phyloP scores from a whole-genome alignment of 2,797 vertebrate genomes.

The Chaetodon trifasciatus region DNA sequence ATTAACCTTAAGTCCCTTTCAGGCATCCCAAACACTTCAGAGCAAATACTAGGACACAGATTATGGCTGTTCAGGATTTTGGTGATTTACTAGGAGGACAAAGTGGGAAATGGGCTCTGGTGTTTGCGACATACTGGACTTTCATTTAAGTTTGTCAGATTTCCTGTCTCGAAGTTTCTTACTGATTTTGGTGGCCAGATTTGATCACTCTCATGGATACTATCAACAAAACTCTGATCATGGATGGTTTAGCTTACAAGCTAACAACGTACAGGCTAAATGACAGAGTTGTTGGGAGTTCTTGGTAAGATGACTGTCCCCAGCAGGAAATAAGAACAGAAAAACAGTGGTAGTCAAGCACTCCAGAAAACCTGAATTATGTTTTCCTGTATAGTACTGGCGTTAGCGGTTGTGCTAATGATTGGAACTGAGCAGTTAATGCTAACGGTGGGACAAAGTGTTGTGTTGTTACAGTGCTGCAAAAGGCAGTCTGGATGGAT shows the following conservation, averaged over 20 bases:
- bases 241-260: background rate
- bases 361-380: background rate
- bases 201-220: background rate
- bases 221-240: background rate
- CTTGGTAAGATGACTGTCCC: no score
- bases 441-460: background rate
- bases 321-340: no score
- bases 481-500: no score
- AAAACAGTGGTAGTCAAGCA: background rate
- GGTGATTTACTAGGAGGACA: background rate
- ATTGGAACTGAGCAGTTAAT: no score
- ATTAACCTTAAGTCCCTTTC: conserved; percentile 5
- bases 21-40: background rate
- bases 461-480: no score
- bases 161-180: no score
- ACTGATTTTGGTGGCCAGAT: background rate
- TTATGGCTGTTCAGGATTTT: background rate
- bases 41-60: conserved; percentile 4
- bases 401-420: no score
- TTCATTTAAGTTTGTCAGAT: background rate
- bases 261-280: background rate
- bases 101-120: no score
- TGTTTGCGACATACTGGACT: background rate
- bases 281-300: no score
- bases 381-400: no score